phyloP scores from a whole-genome alignment of 1,140 invertebrate species.

The Campodea augens region DNA sequence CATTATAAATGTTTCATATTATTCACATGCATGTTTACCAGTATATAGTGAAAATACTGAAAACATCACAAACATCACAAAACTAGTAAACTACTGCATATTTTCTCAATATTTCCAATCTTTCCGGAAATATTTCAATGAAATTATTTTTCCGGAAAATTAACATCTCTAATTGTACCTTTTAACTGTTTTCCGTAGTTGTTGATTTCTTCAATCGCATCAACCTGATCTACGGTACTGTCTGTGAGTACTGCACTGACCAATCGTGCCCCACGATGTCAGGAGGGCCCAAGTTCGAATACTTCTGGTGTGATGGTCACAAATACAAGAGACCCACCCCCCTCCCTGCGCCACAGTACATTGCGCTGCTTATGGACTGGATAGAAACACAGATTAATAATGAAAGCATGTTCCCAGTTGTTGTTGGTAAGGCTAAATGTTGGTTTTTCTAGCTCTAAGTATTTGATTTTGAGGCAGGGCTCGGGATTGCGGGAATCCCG shows the following conservation, averaged over 20 bases:
- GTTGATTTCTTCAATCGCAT: constrained; percentile 94
- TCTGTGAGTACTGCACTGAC: constrained; percentile 71
- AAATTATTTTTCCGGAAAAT: no score
- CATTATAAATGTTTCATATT: no score
- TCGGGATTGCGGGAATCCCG: no score
- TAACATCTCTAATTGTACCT: no score
- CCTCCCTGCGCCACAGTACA: constrained; percentile 72
- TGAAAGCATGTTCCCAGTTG: constrained; percentile 64
- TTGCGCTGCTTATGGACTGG: constrained; percentile 83
- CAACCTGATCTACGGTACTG: constrained; percentile 80
- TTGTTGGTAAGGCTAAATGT: constrained; percentile 41
- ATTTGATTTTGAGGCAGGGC: background rate
- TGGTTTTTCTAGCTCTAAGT: background rate
- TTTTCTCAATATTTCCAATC: no score
- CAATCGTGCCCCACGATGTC: constrained; percentile 79
- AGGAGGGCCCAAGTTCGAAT: constrained; percentile 74
- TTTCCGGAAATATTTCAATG: no score
- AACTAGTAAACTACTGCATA: no score
- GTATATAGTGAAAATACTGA: no score
- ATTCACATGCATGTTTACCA: no score
- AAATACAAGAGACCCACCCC: constrained; percentile 75
- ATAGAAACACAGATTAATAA: constrained; percentile 84
- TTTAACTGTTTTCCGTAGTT: constrained; percentile 51
- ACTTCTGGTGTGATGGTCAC: constrained; percentile 78
- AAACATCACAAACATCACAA: no score